phyloP scores from a whole-genome alignment of 2,797 vertebrate species.

The Eulemur rubriventer region DNA sequence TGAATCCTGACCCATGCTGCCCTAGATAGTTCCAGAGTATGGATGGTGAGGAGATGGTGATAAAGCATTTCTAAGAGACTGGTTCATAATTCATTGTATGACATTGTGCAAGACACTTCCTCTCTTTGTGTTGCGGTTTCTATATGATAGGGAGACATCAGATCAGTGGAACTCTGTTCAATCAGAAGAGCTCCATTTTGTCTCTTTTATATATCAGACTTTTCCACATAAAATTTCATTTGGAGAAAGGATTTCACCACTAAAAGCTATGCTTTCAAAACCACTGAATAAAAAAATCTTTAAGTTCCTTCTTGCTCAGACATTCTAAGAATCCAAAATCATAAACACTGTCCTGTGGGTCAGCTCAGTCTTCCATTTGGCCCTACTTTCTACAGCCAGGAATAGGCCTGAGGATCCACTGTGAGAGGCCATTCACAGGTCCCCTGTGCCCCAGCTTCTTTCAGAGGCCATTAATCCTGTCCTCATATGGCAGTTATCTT shows the following conservation, averaged over 20 bases:
- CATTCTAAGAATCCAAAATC: slow-evolving; percentile 5
- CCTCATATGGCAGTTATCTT: background rate
- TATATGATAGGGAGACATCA: background rate
- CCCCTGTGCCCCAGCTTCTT: background rate
- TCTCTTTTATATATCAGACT: slow-evolving; percentile 32
- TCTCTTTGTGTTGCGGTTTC: slow-evolving; percentile 36
- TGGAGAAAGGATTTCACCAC: background rate
- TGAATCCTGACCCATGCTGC: slow-evolving; percentile 28
- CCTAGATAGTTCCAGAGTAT: background rate
- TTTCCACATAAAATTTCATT: slow-evolving; percentile 40
- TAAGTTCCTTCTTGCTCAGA: slow-evolving; percentile 20
- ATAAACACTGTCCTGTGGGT: background rate
- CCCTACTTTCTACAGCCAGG: background rate
- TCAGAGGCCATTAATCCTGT: background rate
- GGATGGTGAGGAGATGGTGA: background rate
- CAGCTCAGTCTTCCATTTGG: background rate
- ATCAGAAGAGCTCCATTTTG: background rate
- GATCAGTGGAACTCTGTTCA: background rate
- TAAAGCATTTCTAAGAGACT: slow-evolving; percentile 26
- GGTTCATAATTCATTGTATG: slow-evolving; percentile 48
- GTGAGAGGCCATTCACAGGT: background rate
- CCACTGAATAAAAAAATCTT: slow-evolving; percentile 4
- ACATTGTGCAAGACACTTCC: slow-evolving; percentile 39
- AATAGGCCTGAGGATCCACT: background rate
- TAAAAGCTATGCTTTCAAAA: slow-evolving; percentile 14